Base-by-base conservation (phyloP, 2,888 invertebrate genomes). In the Oscheius sp. region DNA sequence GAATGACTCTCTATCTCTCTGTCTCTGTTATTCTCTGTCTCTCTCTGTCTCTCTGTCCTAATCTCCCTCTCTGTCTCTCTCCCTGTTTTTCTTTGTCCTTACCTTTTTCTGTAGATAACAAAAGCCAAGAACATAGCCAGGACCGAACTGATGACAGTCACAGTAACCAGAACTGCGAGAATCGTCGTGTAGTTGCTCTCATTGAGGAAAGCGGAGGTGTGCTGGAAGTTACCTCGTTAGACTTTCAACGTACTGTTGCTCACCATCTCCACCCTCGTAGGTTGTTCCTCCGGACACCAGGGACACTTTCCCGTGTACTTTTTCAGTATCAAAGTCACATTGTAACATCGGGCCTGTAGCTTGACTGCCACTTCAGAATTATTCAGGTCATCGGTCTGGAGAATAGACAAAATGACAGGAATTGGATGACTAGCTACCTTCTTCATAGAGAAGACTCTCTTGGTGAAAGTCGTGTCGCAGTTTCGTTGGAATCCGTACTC, bases 201-300 rank as follows among this genome's bases (percentile, higher is more conserved):
- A 33, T 4, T 62, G 10, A 21, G 42, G 37, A 21, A 10, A 37
- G 57, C 9, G 29, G 57, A 21, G 29, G 57, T 10, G 2, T 21
- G 62, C 42, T 62, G 37, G 10, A 42, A 62, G 29, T 21, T 42
- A 35, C 21, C 53, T n/a, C 2, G 33, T 10, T 13, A 2, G 21
- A 42, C 1, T 62, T 42, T 47, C 21, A 13, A 42, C 13, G 2
- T 60, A 13, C n/a, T 35, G n/a, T 13, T 4, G 10, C 60, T 32
- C 29, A 50, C 65, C 51, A 47, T 65, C 29, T 65, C 65, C 21
- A 32, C 29, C 10, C 48, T 48, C 2, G 60, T 33, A 60, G 37
- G 35, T 42, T 48, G 50, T 21, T 37, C 42, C n/a, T 65, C 65
- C 2, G 48, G 65, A 32, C 65, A 65, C 65, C 65, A 65, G 21